A percentile compares a stretch with the other conserved stretches of the same genome.
These are phyloP conservation scores for Dendrolimus punctatus DNA, from an alignment of 1,140 invertebrate genomes.

Conservation along the genomic window DNA sequence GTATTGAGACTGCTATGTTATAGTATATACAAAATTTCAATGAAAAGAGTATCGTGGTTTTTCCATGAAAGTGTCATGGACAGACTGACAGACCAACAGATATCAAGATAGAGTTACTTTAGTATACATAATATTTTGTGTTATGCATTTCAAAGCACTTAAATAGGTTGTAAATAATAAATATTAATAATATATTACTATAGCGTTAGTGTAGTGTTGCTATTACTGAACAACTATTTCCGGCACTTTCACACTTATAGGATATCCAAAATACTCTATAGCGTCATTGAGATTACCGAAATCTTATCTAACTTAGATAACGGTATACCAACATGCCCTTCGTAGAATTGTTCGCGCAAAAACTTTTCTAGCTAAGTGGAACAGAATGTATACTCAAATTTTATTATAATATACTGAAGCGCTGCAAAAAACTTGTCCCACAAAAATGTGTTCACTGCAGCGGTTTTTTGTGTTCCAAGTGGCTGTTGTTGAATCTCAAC, in stretches of 20 bases:
- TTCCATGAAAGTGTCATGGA: no score
- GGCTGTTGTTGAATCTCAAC: constrained; percentile 8
- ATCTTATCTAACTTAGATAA: constrained; percentile 34
- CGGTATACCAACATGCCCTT: constrained; percentile 13
- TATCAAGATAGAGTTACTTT: no score
- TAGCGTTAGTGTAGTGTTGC: no score
- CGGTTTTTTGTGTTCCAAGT: constrained; percentile 11
- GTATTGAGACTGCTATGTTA: no score
- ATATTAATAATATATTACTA: no score
- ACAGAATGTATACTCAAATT: constrained; percentile 14
- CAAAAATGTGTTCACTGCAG: constrained; percentile 9
- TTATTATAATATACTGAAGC: constrained; percentile 8
- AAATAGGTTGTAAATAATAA: no score
- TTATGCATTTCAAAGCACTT: no score
- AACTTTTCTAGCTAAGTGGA: constrained; percentile 9
- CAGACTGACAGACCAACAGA: no score
- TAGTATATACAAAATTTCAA: no score
- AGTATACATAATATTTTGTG: no score
- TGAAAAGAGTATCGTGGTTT: no score
- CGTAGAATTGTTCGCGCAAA: constrained; percentile 12
- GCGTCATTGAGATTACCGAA: constrained; percentile 34
- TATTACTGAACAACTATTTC: background rate
- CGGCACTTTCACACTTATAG: constrained; percentile 5
- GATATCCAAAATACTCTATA: constrained; percentile 14
- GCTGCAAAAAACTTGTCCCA: constrained; percentile 8